These are phyloP conservation scores for Rhinichthys osculus DNA, from an alignment of 2,797 vertebrate genomes.

Conservation along the genomic window DNA sequence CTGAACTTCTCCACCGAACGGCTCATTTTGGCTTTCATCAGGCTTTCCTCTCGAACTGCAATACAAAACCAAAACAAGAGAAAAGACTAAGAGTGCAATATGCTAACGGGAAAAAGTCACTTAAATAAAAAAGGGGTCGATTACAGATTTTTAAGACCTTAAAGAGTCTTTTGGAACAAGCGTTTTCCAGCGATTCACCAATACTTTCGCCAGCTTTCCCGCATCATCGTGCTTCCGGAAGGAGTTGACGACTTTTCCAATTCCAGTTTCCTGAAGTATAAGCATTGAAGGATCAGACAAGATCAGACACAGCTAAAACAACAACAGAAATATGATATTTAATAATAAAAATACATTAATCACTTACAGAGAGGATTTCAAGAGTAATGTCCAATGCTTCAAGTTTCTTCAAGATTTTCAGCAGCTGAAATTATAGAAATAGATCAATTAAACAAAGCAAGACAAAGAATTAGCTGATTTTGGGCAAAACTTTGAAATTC, in stretches of 20 bases:
- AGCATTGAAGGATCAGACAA: neutral
- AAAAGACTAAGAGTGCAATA: neutral
- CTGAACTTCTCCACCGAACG: neutral
- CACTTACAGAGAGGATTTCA: slow-evolving; percentile 86
- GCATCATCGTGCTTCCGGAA: slow-evolving; percentile 81
- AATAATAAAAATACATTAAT: neutral
- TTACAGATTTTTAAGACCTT: slow-evolving; percentile 63
- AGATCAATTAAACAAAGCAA: neutral
- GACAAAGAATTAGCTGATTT: neutral
- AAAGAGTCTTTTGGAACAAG: slow-evolving; percentile 74
- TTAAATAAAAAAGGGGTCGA: neutral
- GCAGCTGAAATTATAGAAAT: slow-evolving; percentile 74
- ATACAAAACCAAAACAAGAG: neutral
- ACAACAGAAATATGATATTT: neutral
- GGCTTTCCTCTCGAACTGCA: slow-evolving; percentile 19
- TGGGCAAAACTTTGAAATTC: neutral
- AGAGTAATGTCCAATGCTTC: slow-evolving; percentile 84
- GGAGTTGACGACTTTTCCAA: slow-evolving; percentile 84
- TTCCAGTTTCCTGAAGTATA: slow-evolving; percentile 82
- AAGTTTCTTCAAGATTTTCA: slow-evolving; percentile 82
- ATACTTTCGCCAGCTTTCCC: slow-evolving; percentile 81
- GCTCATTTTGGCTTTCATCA: slow-evolving; percentile 39
- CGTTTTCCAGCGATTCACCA: slow-evolving; percentile 83
- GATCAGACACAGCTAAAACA: neutral
- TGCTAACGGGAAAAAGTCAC: neutral